Conservation (phyloP, 2,797 vertebrate species). For the Tapera naevia region DNA sequence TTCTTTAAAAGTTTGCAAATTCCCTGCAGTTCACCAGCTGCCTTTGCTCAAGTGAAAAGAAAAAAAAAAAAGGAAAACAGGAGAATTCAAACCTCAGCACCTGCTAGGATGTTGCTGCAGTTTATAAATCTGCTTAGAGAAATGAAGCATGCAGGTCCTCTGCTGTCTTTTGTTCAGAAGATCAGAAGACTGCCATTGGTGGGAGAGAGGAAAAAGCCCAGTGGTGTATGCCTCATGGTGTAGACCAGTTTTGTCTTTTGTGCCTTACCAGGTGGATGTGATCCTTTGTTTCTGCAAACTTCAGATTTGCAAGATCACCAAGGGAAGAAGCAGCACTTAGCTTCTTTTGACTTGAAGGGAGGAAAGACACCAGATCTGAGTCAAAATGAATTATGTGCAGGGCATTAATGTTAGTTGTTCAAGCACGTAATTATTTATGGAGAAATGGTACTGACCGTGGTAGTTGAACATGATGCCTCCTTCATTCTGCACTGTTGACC, state of each 20-base stretch:
- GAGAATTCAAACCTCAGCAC: constrained; percentile 12
- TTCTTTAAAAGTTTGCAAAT: constrained; percentile 29
- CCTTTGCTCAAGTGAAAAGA: background rate
- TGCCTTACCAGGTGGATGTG: background rate
- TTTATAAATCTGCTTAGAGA: background rate
- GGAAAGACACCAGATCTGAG: background rate
- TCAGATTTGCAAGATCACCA: background rate
- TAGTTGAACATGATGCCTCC: background rate
- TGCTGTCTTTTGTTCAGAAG: background rate
- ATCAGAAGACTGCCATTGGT: background rate
- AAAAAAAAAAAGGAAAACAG: background rate
- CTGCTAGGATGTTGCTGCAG: background rate
- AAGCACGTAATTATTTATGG: background rate
- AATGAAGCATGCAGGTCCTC: background rate
- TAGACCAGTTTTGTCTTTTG: background rate
- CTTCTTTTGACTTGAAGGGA: background rate
- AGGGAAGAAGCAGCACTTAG: background rate
- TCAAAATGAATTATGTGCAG: background rate
- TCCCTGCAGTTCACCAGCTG: constrained; percentile 8
- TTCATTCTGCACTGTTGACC: background rate
- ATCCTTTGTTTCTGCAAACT: background rate
- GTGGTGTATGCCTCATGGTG: background rate
- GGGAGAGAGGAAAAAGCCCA: background rate
- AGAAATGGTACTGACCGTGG: background rate
- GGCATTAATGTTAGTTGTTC: background rate